phyloP scores from a whole-genome alignment of 2,888 invertebrate genomes.

The Nomada lathburiana region DNA sequence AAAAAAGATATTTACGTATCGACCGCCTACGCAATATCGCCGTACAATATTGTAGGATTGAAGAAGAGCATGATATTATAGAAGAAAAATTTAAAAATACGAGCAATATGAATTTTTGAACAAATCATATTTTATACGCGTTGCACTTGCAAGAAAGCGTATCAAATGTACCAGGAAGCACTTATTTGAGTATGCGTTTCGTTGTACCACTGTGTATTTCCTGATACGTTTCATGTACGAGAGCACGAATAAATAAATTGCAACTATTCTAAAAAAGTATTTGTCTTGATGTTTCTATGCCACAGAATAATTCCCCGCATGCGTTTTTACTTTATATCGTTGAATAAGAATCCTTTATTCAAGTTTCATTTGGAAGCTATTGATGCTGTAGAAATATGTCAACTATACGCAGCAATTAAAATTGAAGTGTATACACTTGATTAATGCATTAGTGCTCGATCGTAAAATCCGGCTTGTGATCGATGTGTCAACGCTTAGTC shows the following conservation, averaged over 20 bases:
- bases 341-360: background rate
- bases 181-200: background rate
- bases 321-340: background rate
- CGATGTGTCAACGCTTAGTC: conserved; percentile 33
- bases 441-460: background rate
- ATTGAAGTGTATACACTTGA: background rate
- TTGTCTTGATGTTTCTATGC: too few relatives aligned
- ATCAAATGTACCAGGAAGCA: conserved; percentile 62
- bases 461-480: conserved; percentile 17
- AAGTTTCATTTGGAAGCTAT: background rate
- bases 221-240: conserved; percentile 69
- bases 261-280: conserved; percentile 58
- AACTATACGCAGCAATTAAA: background rate
- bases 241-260: conserved; percentile 67
- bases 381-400: background rate
- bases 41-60: conserved; percentile 26
- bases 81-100: background rate
- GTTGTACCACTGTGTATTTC: conserved; percentile 38
- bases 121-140: conserved; percentile 69
- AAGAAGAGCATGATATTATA: conserved; percentile 27
- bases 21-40: conserved; percentile 50
- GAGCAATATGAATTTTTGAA: conserved; percentile 60
- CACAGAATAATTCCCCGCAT: too few relatives aligned
- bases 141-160: conserved; percentile 46
- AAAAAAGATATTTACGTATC: conserved; percentile 63